Percentiles rank a stretch among this genome's conserved stretches.
Evolutionary conservation across 92 coral and sea anemone species (phyloP).

Genomic region (Montipora capitata): DNA sequence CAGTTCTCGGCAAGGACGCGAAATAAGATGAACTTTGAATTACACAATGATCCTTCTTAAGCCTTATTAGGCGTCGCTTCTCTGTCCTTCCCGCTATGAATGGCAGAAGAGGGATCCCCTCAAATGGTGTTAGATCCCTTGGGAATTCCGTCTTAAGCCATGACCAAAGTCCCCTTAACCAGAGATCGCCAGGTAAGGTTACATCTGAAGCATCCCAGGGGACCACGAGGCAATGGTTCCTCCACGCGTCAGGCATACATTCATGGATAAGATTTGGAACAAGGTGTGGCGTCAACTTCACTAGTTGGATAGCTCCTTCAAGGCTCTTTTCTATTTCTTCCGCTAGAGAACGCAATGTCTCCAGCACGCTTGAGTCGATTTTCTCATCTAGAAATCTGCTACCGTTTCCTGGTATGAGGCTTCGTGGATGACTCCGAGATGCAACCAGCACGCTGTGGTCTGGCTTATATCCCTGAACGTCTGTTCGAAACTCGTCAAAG

Average conservation of each 20-base stretch:
- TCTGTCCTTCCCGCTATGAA: constrained; percentile 67
- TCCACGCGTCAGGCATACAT: constrained; percentile 89
- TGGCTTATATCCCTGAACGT: constrained; percentile 67
- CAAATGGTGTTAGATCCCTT: constrained; percentile 81
- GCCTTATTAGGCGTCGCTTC: constrained; percentile 73
- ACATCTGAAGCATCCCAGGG: constrained; percentile 83
- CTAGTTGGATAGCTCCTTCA: constrained; percentile 83
- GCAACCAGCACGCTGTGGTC: constrained; percentile 77
- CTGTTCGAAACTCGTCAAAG: constrained; percentile 75
- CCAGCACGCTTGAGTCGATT: constrained; percentile 63
- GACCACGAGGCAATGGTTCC: constrained; percentile 67
- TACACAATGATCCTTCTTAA: constrained; percentile 76
- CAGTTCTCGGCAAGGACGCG: constrained; percentile 86
- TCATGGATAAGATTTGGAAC: constrained; percentile 86
- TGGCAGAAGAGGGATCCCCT: constrained; percentile 90
- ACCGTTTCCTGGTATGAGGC: constrained; percentile 80
- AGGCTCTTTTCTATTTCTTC: constrained; percentile 62
- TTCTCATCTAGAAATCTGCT: constrained; percentile 84
- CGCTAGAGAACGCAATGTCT: constrained; percentile 73
- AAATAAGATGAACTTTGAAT: constrained; percentile 92
- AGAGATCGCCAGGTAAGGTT: constrained; percentile 77
- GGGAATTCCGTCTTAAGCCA: constrained; percentile 95
- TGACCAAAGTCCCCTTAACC: constrained; percentile 91
- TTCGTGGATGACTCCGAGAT: constrained; percentile 76
- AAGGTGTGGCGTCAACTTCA: constrained; percentile 72